Base-by-base conservation (phyloP, 2,797 vertebrate species). In the Eulemur rubriventer region DNA sequence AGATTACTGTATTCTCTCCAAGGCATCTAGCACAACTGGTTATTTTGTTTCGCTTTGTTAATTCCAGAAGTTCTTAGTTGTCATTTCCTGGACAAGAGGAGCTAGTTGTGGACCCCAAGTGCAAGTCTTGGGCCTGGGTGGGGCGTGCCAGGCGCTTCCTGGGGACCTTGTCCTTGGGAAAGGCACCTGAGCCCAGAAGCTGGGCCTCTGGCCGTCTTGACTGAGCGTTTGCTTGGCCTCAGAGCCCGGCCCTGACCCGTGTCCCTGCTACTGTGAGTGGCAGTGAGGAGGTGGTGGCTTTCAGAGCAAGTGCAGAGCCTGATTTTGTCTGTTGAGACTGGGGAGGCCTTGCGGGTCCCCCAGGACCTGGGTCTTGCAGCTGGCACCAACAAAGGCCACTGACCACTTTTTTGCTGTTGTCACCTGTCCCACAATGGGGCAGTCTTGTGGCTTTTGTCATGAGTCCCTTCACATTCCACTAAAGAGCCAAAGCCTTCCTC, bases 141-240 rank as follows among this genome's bases (percentile, higher is more conserved):
- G 11, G 11, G 20, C 41, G 1, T n/a, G 6, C 30, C 28, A 6
- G 12, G 69, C 1, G 11, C 48, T 16, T 94, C 35, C 41, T 3
- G 33, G 41, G 12, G 13, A 33, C 55, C 48, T 79, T 79, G 48
- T 28, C 75, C 33, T 20, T 11, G 28, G 50, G 75, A 69, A 13
- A 26, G 55, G 35, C 35, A 52, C 20, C 48, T 8, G 33, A 78
- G 75, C 33, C 1, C 6, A 6, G 2, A 57, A 43, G 33, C 18
- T 33, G 33, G 48, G 46, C 38, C 69, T 16, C 11, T 1, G 41
- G 41, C 14, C 20, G 8, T 35, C 14, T 2, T 24, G 2, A 10
- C 30, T 52, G 3, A 10, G 35, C 26, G 2, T 13, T 4, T 41
- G 61, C 28, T 4, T 2, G 0, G 48, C 33, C 48, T 13, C 4